Base-by-base conservation (phyloP, 2,113 vertebrate genomes). In the Perca flavescens region DNA sequence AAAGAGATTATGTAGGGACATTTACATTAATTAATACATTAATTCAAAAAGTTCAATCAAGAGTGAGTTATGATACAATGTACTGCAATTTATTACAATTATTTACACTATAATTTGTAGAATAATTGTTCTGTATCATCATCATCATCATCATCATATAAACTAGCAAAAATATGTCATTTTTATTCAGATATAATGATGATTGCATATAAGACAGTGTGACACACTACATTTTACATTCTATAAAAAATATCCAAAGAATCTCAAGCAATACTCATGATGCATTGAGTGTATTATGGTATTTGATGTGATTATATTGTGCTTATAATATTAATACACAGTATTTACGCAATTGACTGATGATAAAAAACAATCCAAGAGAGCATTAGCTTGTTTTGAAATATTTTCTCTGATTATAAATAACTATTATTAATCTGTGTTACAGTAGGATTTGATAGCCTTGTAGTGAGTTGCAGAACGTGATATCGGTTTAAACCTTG, bases 401-500 rank as follows among this genome's bases (percentile, higher is more conserved):
- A 63, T 46, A 21, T 43, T 19, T 67, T 5, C 1, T 40, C 4
- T 40, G 4, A 63, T 28, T 21, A 25, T 8, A 54, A 65, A 76
- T 34, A 60, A 52, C 3, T 47, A 46, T 31, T 14, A 22, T 9
- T 53, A 7, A 56, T 58, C 14, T 25, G 22, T 46, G 16, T 61
- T 25, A 19, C 10, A 13, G 57, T 4, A n/a, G 6, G 25, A 19
- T 36, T 60, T 46, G 57, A 64, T 25, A n/a, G 21, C 46, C 53
- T 21, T 50, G n/a, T 57, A 56, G 46, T 43, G 57, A 13, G 50
- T 53, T 73, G 47, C 56, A 79, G 50, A 68, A 53, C 25, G 6
- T 61, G 50, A 49, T 72, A 84, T 74, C 60, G 36, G 34, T 47
- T 54, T 46, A 50, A 70, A 64, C 46, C 19, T 16, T 74, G 80